Evolutionary conservation across 1,140 invertebrate species (phyloP).

Genomic region (Dryas iulia): DNA sequence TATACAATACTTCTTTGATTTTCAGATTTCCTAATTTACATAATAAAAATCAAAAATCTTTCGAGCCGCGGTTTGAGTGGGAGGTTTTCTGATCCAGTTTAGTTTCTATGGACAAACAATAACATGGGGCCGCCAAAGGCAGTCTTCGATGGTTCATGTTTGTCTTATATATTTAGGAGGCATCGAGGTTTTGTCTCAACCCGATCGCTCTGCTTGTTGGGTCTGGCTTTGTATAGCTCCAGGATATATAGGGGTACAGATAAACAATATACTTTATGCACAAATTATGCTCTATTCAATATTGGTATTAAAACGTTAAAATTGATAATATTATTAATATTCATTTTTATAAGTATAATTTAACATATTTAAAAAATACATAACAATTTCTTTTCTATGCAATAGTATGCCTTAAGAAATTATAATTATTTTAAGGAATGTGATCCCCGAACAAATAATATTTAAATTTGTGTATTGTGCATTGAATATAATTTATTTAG

Average conservation of each 20-base stretch:
- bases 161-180: conserved; percentile 67
- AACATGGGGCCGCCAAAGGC: conserved; percentile 60
- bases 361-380: no score
- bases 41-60: neutral
- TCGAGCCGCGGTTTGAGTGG: neutral
- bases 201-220: conserved; percentile 10
- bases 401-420: no score
- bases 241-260: neutral
- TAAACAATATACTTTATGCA: neutral
- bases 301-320: neutral
- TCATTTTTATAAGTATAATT: neutral
- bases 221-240: neutral
- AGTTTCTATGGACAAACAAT: conserved; percentile 72
- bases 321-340: no score
- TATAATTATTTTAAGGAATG: no score
- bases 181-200: conserved; percentile 35
- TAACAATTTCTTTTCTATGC: no score
- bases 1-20: no score
- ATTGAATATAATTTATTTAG: no score
- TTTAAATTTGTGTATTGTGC: no score
- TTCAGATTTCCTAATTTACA: no score
- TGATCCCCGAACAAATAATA: no score
- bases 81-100: conserved; percentile 32
- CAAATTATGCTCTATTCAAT: neutral
- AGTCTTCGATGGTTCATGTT: conserved; percentile 49